A percentile compares a stretch with the other conserved stretches of the same genome.
These are phyloP conservation scores for Anguilla anguilla DNA, from an alignment of 2,797 vertebrate species.

Conservation along the genomic window DNA sequence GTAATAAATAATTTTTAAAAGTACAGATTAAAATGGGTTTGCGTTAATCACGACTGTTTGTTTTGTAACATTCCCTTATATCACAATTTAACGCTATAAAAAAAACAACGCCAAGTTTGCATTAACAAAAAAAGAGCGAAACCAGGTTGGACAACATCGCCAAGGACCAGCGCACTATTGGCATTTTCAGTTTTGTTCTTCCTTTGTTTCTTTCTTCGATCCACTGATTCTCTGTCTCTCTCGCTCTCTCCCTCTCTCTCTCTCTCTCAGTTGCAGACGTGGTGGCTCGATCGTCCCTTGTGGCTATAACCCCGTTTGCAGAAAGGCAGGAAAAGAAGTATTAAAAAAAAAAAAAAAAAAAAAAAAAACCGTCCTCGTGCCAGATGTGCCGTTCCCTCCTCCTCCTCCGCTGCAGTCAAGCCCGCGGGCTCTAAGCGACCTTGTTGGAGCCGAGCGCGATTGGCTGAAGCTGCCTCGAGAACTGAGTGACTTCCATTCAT, in stretches of 20 bases:
- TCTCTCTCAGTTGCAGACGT: background rate
- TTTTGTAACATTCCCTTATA: background rate
- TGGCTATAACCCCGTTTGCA: background rate
- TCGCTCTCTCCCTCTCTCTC: background rate
- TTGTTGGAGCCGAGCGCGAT: background rate
- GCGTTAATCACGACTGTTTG: background rate
- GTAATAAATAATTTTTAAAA: background rate
- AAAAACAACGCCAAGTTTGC: background rate
- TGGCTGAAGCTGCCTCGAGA: background rate
- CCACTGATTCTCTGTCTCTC: background rate
- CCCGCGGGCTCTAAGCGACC: background rate
- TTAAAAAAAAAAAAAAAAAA: background rate
- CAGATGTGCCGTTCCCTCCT: background rate
- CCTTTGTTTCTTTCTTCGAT: background rate
- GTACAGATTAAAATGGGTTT: background rate
- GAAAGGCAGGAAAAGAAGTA: background rate
- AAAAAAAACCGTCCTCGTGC: background rate
- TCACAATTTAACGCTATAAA: background rate
- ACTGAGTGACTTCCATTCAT: constrained; percentile 7
- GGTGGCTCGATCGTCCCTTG: background rate
- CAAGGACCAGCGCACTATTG: background rate
- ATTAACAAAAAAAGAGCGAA: background rate
- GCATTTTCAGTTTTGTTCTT: background rate
- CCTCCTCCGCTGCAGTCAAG: background rate
- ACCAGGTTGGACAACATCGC: background rate